Conservation (phyloP, 2,797 vertebrate genomes). For the Pterois miles region DNA sequence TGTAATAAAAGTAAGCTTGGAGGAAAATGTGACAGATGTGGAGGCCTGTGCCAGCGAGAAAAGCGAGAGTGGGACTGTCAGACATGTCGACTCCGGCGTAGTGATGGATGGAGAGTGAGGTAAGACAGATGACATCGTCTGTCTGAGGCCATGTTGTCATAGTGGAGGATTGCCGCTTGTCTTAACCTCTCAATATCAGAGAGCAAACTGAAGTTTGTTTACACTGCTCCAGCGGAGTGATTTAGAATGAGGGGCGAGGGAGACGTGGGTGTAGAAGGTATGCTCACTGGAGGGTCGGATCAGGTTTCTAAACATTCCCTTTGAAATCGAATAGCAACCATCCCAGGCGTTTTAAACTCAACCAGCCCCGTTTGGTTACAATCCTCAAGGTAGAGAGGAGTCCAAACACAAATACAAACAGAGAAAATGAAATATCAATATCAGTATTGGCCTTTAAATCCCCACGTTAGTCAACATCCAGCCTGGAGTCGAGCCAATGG, state of each 20-base stretch:
- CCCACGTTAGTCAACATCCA: not conserved
- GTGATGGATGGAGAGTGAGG: slow-evolving; percentile 87
- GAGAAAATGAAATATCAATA: slow-evolving; percentile 21
- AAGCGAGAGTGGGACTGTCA: slow-evolving; percentile 84
- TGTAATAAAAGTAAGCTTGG: slow-evolving; percentile 67
- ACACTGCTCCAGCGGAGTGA: slow-evolving; percentile 81
- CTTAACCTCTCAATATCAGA: slow-evolving; percentile 82
- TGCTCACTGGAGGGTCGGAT: slow-evolving; percentile 70
- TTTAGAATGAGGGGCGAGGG: slow-evolving; percentile 78
- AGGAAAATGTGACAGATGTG: slow-evolving; percentile 78
- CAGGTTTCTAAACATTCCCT: slow-evolving; percentile 84
- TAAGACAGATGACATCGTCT: slow-evolving; percentile 85
- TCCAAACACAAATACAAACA: slow-evolving; percentile 65
- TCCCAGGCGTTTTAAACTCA: slow-evolving; percentile 62
- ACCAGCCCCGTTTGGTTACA: slow-evolving; percentile 45
- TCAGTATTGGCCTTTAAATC: not conserved
- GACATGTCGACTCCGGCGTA: slow-evolving; percentile 84
- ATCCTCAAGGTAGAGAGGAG: slow-evolving; percentile 37
- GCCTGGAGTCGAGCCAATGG: not conserved
- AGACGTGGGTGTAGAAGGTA: slow-evolving; percentile 68
- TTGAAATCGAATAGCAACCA: slow-evolving; percentile 79
- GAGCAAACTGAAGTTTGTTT: slow-evolving; percentile 86
- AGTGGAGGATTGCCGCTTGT: slow-evolving; percentile 78
- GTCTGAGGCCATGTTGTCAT: slow-evolving; percentile 82
- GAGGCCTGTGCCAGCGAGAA: slow-evolving; percentile 74